A percentile compares a stretch with the other conserved stretches of the same genome.
Conservation (phyloP, 1,140 invertebrate genomes). For the Caenorhabditis remanei region DNA sequence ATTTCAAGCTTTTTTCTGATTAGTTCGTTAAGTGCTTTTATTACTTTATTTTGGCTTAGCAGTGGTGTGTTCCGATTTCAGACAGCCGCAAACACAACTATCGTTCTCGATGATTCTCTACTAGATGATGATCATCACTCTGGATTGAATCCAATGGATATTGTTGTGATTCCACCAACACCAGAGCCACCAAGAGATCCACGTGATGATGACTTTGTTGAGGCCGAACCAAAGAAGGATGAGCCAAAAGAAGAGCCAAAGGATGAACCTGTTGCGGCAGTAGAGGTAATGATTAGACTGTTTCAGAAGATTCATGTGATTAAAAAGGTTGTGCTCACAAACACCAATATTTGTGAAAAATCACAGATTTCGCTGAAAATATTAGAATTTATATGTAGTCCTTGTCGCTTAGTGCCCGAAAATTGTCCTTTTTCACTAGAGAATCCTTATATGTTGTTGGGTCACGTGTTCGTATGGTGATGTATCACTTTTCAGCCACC, state of each 20-base stretch:
- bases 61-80: slow-evolving; percentile 24
- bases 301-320: too few relatives aligned
- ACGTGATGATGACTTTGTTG: background rate
- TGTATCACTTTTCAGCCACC: background rate
- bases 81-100: background rate
- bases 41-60: background rate
- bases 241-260: background rate
- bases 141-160: background rate
- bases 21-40: background rate
- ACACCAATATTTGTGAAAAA: too few relatives aligned
- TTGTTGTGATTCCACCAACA: slow-evolving; percentile 26
- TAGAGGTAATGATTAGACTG: background rate
- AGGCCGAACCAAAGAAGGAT: background rate
- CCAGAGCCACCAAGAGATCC: slow-evolving; percentile 32
- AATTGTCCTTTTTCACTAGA: too few relatives aligned
- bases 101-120: background rate
- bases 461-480: background rate
- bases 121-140: too few relatives aligned
- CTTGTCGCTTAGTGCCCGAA: background rate
- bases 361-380: background rate
- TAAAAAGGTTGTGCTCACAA: too few relatives aligned
- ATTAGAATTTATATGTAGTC: background rate
- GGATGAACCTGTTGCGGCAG: background rate
- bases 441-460: background rate
- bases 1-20: background rate